Conservation (phyloP, 1,140 invertebrate genomes). For the Apis laboriosa region DNA sequence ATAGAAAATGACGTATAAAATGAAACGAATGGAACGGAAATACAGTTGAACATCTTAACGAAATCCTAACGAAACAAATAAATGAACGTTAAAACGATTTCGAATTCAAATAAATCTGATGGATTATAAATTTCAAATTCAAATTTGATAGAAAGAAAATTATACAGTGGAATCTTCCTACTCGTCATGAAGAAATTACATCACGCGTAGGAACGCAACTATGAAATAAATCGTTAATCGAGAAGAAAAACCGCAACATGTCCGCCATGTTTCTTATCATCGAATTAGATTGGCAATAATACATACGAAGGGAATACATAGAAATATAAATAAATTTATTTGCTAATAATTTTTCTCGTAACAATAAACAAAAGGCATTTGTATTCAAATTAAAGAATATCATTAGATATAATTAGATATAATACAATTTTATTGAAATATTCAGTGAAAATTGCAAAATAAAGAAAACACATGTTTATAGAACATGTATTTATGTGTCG, state of each 20-base stretch:
- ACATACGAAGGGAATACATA: neutral
- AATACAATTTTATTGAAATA: conserved; percentile 7
- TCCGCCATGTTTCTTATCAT: neutral
- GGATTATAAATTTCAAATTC: too few species aligned
- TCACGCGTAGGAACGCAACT: neutral
- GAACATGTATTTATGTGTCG: neutral
- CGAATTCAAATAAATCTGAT: too few species aligned
- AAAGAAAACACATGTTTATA: neutral
- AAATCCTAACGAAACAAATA: too few species aligned
- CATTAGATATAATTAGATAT: neutral
- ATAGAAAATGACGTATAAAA: too few species aligned
- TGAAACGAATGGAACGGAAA: too few species aligned
- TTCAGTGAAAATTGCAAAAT: neutral
- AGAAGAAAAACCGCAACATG: neutral
- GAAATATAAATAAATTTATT: conserved; percentile 2
- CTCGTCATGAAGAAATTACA: too few species aligned
- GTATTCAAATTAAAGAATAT: conserved; percentile 38
- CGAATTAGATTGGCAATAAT: neutral
- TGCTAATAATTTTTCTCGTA: neutral
- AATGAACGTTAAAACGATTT: too few species aligned
- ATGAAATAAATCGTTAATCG: neutral
- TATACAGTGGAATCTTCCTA: neutral
- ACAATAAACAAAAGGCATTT: conserved; percentile 18
- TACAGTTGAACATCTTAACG: too few species aligned
- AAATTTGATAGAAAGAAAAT: too few species aligned